A percentile compares a stretch with the other conserved stretches of the same genome.
These are phyloP conservation scores for Psilopsiagon aurifrons DNA, from an alignment of 2,113 vertebrate species.

Conservation along the genomic window DNA sequence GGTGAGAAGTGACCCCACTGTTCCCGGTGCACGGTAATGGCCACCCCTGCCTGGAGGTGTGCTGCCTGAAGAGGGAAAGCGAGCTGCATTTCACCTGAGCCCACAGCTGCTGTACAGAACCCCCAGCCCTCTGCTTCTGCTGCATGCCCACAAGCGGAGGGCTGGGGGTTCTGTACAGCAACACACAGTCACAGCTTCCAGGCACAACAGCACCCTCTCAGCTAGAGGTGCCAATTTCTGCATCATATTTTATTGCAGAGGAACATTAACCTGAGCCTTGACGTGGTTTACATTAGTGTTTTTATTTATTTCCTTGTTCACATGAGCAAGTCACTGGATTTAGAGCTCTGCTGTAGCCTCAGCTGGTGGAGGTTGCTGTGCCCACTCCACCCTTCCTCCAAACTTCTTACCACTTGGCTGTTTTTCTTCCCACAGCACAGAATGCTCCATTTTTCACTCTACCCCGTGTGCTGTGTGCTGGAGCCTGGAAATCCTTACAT, in stretches of 20 bases:
- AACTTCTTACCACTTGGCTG: neutral
- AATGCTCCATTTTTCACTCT: neutral
- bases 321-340: neutral
- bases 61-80: neutral
- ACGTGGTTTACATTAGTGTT: neutral
- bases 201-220: neutral
- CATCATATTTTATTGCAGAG: neutral
- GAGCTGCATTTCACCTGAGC: neutral
- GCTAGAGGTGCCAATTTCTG: neutral
- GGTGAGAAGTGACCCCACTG: too few relatives aligned
- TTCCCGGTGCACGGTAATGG: too few relatives aligned
- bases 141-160: too few relatives aligned
- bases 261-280: neutral
- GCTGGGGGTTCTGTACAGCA: too few relatives aligned
- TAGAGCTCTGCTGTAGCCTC: neutral
- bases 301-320: neutral
- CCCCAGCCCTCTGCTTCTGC: too few relatives aligned
- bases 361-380: neutral
- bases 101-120: neutral
- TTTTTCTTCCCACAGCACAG: neutral
- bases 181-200: neutral
- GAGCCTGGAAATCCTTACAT: neutral
- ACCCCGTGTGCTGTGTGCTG: neutral
- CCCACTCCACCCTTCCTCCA: neutral
- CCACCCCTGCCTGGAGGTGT: too few relatives aligned